Evolutionary conservation across 2,888 invertebrate species (phyloP).

Genomic region (Microplitis manilae): DNA sequence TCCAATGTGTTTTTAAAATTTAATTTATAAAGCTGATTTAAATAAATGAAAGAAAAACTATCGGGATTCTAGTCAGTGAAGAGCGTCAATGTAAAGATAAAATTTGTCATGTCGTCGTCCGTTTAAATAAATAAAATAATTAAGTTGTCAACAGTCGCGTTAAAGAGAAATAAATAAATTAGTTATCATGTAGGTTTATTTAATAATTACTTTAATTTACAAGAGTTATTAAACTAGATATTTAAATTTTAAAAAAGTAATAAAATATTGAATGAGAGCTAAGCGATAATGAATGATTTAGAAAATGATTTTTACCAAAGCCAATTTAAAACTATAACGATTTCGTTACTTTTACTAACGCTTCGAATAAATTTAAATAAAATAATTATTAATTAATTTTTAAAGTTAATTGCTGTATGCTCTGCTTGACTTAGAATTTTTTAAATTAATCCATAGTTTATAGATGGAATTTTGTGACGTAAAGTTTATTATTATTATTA

Average conservation of each 20-base stretch:
- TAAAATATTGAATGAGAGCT: too few relatives aligned
- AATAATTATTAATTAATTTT: conserved; percentile 13
- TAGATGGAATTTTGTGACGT: neutral
- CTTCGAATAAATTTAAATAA: conserved; percentile 40
- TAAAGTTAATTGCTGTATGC: conserved; percentile 21
- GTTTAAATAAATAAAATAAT: neutral
- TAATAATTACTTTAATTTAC: neutral
- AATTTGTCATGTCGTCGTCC: neutral
- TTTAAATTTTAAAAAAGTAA: neutral
- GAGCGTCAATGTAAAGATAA: conserved; percentile 28
- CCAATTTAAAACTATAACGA: conserved; percentile 45
- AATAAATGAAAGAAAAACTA: neutral
- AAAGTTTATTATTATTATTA: neutral
- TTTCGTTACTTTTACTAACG: conserved; percentile 47
- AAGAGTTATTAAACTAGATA: neutral
- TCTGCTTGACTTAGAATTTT: conserved; percentile 31
- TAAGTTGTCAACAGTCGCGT: conserved; percentile 4
- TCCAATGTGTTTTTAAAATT: neutral
- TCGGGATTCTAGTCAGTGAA: conserved; percentile 39
- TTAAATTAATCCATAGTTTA: conserved; percentile 20
- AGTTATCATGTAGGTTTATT: conserved; percentile 19
- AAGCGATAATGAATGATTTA: neutral
- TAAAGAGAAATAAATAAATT: conserved; percentile 2
- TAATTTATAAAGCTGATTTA: neutral
- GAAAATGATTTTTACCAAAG: conserved; percentile 51